These are phyloP conservation scores for Nipponacmea schrenckii DNA, from an alignment of 2,888 invertebrate genomes.

Conservation along the genomic window DNA sequence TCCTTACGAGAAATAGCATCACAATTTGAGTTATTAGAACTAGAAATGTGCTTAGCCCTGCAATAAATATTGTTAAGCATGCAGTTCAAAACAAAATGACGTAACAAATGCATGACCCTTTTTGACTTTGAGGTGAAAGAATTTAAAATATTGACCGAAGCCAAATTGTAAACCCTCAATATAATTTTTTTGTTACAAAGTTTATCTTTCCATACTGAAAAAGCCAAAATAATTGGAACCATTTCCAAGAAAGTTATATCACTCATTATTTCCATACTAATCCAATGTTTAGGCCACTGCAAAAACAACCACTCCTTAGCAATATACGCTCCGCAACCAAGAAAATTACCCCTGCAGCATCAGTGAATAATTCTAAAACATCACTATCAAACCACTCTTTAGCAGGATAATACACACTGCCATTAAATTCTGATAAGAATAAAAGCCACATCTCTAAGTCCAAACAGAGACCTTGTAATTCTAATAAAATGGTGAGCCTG, in stretches of 20 bases:
- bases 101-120: neutral
- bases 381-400: no score
- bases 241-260: neutral
- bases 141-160: neutral
- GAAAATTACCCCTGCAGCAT: neutral
- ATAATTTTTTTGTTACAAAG: neutral
- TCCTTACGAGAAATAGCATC: neutral
- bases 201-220: neutral
- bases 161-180: neutral
- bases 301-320: slow-evolving; percentile 12
- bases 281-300: slow-evolving; percentile 14
- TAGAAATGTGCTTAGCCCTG: neutral
- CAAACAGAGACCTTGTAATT: neutral
- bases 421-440: neutral
- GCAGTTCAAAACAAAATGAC: neutral
- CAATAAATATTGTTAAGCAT: neutral
- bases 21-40: neutral
- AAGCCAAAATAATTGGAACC: neutral
- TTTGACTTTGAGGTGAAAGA: neutral
- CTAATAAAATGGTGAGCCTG: no score
- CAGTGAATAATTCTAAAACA: neutral
- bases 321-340: slow-evolving; percentile 14
- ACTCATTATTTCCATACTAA: neutral
- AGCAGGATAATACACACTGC: neutral
- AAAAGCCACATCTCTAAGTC: neutral